phyloP scores from a whole-genome alignment of 2,113 vertebrate genomes.

The Coptodon bakossiorum region DNA sequence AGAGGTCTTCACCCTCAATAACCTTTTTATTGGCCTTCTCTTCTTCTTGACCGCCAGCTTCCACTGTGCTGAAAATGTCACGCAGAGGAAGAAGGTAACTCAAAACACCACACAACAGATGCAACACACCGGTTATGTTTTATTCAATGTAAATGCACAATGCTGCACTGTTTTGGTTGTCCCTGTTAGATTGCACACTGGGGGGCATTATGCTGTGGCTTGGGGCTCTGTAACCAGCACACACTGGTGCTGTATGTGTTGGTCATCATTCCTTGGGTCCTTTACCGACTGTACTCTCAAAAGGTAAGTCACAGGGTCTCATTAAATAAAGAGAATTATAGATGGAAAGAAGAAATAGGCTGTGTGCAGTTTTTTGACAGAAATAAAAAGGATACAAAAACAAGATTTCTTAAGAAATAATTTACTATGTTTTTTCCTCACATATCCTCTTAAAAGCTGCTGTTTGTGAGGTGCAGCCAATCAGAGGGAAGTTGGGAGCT shows the following conservation, averaged over 20 bases:
- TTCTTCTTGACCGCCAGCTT: constrained; percentile 82
- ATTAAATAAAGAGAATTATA: not conserved
- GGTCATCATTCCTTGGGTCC: constrained; percentile 84
- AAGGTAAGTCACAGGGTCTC: constrained; percentile 58
- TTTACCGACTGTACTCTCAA: constrained; percentile 70
- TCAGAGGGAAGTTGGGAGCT: not conserved
- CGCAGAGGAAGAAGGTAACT: constrained; percentile 87
- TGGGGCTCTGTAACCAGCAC: constrained; percentile 97
- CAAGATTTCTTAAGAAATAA: not conserved
- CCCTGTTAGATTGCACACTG: constrained; percentile 73
- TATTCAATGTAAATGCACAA: not conserved
- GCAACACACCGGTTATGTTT: not conserved
- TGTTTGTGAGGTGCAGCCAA: not conserved
- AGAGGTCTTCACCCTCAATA: constrained; percentile 98
- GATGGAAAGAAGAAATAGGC: not conserved
- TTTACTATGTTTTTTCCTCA: not conserved
- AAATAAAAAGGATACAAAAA: not conserved
- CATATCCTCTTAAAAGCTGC: not conserved
- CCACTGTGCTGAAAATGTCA: constrained; percentile 74
- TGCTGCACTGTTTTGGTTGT: not conserved
- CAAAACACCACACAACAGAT: not conserved
- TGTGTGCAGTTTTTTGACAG: not conserved
- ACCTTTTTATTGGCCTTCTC: constrained; percentile 90
- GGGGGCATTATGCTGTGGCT: constrained; percentile 89
- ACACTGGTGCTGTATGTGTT: constrained; percentile 84